A percentile compares a stretch with the other conserved stretches of the same genome.
Conservation (phyloP, 2,888 invertebrate species). For the Agonopterix heracliana region DNA sequence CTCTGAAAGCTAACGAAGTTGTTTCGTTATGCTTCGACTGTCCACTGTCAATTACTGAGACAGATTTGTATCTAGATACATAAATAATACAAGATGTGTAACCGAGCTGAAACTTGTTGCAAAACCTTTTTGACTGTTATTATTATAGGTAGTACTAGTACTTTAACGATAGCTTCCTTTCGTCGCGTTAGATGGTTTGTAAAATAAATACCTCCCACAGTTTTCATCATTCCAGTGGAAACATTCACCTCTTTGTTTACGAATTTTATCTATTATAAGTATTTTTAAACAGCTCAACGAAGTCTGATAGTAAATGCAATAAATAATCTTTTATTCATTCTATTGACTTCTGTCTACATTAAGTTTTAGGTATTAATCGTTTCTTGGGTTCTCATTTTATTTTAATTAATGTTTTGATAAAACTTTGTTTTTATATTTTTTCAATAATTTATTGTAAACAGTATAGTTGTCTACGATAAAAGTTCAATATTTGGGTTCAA, state of each 20-base stretch:
- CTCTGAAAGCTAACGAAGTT: slow-evolving; percentile 33
- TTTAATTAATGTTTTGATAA: slow-evolving; percentile 35
- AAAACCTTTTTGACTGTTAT: too few species aligned
- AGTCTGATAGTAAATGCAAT: slow-evolving; percentile 34
- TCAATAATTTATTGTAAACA: slow-evolving; percentile 37
- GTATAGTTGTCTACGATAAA: slow-evolving; percentile 29
- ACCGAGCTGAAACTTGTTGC: not conserved
- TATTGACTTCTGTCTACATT: slow-evolving; percentile 51
- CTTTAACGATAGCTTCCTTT: too few species aligned
- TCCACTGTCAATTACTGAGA: slow-evolving; percentile 4
- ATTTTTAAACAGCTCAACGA: slow-evolving; percentile 30
- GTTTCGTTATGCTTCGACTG: slow-evolving; percentile 7
- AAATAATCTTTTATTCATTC: slow-evolving; percentile 52
- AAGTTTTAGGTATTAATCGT: slow-evolving; percentile 16
- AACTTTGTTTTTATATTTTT: slow-evolving; percentile 25
- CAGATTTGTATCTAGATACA: not conserved
- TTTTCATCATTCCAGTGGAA: slow-evolving; percentile 3
- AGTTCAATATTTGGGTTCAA: slow-evolving; percentile 31
- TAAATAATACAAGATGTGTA: too few species aligned
- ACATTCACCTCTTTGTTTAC: slow-evolving; percentile 45
- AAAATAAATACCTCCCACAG: not conserved
- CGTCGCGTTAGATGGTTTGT: too few species aligned
- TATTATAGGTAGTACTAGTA: too few species aligned
- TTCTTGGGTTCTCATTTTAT: slow-evolving; percentile 35
- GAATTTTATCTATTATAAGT: slow-evolving; percentile 36